Evolutionary conservation across 1,140 invertebrate genomes (phyloP).

Genomic region (Callitettix versicolor): DNA sequence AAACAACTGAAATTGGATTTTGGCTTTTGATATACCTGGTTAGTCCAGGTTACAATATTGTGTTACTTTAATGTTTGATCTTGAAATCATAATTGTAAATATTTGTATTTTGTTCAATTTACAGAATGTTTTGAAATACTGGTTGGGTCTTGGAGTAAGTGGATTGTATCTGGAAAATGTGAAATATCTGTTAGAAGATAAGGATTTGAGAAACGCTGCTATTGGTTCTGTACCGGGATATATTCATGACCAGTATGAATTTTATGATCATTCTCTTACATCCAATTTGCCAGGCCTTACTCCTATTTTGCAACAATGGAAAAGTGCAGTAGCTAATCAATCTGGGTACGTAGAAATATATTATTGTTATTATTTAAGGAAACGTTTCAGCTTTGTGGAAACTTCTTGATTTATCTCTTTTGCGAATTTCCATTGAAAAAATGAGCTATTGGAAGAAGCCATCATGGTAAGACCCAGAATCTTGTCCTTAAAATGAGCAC

Average conservation of each 20-base stretch:
- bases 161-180: constrained; percentile 58
- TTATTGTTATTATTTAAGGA: background rate
- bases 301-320: constrained; percentile 50
- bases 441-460: too few relatives aligned
- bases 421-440: too few relatives aligned
- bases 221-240: constrained; percentile 11
- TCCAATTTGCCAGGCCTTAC: constrained; percentile 45
- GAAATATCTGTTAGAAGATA: constrained; percentile 37
- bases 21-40: too few relatives aligned
- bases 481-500: too few relatives aligned
- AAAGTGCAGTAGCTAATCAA: constrained; percentile 35
- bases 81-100: too few relatives aligned
- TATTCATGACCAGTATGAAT: constrained; percentile 36
- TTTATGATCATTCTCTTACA: constrained; percentile 50
- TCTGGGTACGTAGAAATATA: constrained; percentile 33
- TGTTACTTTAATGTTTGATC: too few relatives aligned
- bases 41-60: too few relatives aligned
- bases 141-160: constrained; percentile 54
- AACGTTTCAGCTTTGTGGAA: too few relatives aligned
- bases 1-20: too few relatives aligned
- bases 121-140: constrained; percentile 42
- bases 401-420: too few relatives aligned
- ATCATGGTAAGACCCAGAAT: too few relatives aligned
- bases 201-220: constrained; percentile 31
- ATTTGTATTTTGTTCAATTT: too few relatives aligned